phyloP scores from a whole-genome alignment of 2,797 vertebrate genomes.

The Clarias laeviceps region DNA sequence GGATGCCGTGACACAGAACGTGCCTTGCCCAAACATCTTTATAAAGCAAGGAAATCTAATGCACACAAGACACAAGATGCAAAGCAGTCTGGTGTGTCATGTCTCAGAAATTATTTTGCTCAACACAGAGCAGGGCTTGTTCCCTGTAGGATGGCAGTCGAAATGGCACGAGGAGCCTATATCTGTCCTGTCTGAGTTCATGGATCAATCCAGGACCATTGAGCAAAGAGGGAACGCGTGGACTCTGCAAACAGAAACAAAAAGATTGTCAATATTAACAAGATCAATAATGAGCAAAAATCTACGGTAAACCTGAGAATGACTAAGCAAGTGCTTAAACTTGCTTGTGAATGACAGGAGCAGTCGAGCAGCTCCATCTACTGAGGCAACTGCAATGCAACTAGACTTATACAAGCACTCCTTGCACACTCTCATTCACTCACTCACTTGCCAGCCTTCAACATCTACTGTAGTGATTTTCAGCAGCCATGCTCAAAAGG shows the following conservation, averaged over 20 bases:
- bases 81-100: conserved; percentile 3
- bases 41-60: neutral
- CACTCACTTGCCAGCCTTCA: conserved; percentile 53
- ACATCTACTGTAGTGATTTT: conserved; percentile 51
- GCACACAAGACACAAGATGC: neutral
- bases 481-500: conserved; percentile 53
- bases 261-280: conserved; percentile 13
- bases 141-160: conserved; percentile 12
- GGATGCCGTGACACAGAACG: neutral
- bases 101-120: neutral
- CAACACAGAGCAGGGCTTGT: conserved; percentile 9
- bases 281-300: conserved; percentile 21
- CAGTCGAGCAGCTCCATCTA: conserved; percentile 32
- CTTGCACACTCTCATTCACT: conserved; percentile 31
- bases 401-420: conserved; percentile 31
- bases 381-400: conserved; percentile 36
- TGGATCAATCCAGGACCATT: conserved; percentile 23
- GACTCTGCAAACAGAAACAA: conserved; percentile 34
- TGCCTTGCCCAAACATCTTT: neutral
- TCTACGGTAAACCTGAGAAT: neutral
- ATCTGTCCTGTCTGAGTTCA: conserved; percentile 7
- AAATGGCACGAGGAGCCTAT: conserved; percentile 2
- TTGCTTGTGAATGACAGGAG: conserved; percentile 38
- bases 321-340: conserved; percentile 19
- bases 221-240: neutral